Evolutionary conservation across 2,888 invertebrate species (phyloP).

Genomic region (Geophilus truncorum): DNA sequence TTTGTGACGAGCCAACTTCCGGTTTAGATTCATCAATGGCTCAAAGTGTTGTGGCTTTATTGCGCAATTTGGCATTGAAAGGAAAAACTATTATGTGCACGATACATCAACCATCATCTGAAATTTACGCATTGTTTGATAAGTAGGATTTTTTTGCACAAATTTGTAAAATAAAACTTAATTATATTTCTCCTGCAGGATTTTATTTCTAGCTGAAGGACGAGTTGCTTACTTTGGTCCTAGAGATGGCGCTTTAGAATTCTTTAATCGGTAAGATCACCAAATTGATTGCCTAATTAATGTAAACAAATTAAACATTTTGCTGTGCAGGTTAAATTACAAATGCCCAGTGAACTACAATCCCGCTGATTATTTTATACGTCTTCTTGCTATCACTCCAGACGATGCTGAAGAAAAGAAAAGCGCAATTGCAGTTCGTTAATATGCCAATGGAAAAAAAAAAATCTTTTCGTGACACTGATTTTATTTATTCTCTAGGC

Average conservation of each 20-base stretch:
- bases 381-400: slow-evolving; percentile 51
- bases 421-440: slow-evolving; percentile 40
- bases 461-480: background rate
- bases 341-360: slow-evolving; percentile 52
- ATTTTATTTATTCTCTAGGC: slow-evolving; percentile 38
- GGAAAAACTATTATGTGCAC: slow-evolving; percentile 89
- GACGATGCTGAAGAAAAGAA: slow-evolving; percentile 45
- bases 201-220: slow-evolving; percentile 86
- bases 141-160: slow-evolving; percentile 47
- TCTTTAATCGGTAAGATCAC: slow-evolving; percentile 54
- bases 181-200: slow-evolving; percentile 46
- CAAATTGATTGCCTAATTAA: background rate
- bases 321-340: slow-evolving; percentile 41
- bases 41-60: slow-evolving; percentile 77
- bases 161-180: background rate
- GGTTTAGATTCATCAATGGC: slow-evolving; percentile 97
- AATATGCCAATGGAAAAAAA: too few species aligned
- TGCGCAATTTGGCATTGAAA: slow-evolving; percentile 50
- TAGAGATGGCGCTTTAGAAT: slow-evolving; percentile 67
- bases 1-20: slow-evolving; percentile 96
- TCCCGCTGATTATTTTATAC: slow-evolving; percentile 54
- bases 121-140: slow-evolving; percentile 81
- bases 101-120: slow-evolving; percentile 93
- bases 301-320: background rate
- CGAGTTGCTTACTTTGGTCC: slow-evolving; percentile 75